phyloP scores from a whole-genome alignment of 2,888 invertebrate genomes.

The Girardia tigrina region DNA sequence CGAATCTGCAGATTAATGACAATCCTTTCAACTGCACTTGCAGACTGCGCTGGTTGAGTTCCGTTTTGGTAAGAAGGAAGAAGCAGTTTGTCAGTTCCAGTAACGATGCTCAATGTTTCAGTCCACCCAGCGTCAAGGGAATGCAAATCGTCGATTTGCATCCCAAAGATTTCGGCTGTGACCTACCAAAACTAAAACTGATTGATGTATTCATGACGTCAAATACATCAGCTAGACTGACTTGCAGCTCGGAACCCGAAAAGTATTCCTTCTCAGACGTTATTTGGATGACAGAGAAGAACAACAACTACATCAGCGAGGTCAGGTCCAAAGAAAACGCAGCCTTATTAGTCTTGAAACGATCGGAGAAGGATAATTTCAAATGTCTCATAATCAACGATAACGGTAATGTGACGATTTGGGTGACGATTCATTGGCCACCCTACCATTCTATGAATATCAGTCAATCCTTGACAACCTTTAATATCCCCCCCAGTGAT shows the following conservation, averaged over 20 bases:
- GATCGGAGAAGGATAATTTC: background rate
- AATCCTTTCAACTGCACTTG: background rate
- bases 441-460: background rate
- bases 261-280: background rate
- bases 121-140: background rate
- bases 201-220: background rate
- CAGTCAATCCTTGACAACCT: background rate
- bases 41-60: background rate
- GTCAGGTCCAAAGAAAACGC: background rate
- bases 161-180: background rate
- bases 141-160: background rate
- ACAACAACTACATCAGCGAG: background rate
- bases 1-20: background rate
- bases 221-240: background rate
- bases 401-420: background rate
- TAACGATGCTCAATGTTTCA: background rate
- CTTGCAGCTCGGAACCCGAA: background rate
- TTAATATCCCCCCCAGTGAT: background rate
- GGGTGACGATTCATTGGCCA: background rate
- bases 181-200: background rate
- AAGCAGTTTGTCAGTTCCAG: background rate
- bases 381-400: background rate
- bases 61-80: background rate
- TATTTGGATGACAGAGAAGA: background rate
- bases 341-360: background rate